Conservation (phyloP, 2,888 invertebrate genomes). For the Phortica magna region DNA sequence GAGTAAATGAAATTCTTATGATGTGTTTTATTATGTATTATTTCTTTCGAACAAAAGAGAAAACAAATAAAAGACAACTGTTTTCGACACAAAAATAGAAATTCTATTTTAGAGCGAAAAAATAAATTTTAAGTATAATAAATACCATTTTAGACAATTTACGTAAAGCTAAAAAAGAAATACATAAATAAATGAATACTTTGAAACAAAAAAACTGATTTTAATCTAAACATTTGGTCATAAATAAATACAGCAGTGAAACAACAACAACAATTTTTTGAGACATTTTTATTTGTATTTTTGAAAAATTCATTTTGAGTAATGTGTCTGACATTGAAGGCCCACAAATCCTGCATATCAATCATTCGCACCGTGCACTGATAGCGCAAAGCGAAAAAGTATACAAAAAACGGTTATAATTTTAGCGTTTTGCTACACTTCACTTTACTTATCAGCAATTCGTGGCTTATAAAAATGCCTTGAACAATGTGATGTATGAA, state of each 20-base stretch:
- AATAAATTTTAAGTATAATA: background rate
- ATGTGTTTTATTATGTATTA: constrained; percentile 41
- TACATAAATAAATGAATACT: background rate
- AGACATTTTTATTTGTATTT: background rate
- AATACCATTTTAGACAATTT: background rate
- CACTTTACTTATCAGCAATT: background rate
- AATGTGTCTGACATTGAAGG: constrained; percentile 10
- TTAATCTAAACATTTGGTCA: background rate
- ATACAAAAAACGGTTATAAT: background rate
- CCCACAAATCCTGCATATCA: constrained; percentile 51
- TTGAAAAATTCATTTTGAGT: background rate
- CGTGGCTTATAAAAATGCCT: constrained; percentile 63
- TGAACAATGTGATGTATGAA: constrained; percentile 72
- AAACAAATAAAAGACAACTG: constrained; percentile 22
- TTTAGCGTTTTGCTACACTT: background rate
- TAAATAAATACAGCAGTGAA: background rate
- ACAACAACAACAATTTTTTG: background rate
- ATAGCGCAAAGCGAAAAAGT: background rate
- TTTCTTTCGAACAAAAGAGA: constrained; percentile 4
- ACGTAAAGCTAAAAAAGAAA: constrained; percentile 17
- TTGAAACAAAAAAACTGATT: background rate
- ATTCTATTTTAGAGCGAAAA: background rate
- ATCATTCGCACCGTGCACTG: constrained; percentile 57
- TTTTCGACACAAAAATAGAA: background rate
- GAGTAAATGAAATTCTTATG: constrained; percentile 4